Base-by-base conservation (phyloP, 2,888 invertebrate species). In the Leucophenga montana region DNA sequence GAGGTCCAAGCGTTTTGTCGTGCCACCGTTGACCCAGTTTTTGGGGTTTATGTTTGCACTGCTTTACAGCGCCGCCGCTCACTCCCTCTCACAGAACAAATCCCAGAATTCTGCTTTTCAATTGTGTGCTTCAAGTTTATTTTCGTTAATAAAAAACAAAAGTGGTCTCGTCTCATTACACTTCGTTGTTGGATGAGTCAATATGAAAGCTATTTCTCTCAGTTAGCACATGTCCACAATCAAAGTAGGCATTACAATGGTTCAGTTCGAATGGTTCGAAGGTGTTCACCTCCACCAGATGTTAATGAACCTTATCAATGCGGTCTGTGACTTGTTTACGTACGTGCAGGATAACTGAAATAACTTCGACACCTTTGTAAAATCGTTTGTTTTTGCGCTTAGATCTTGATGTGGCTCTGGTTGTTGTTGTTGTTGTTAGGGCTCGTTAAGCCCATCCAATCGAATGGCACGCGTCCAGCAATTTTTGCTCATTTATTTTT, bases 21-120 rank as follows among this genome's bases (percentile, higher is more conserved):
- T 75, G 75, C 73, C 48, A 68, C 61, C 62, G 68, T 62, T 75
- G 75, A 75, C 75, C 75, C 71, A 75, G 70, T 73, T 72, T 59
- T 70, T 46, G 4, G 44, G 16, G 13, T 44, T 39, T 61, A 16
- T 61, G 16, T 33, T 61, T 16, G 16, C 27, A 13, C 16, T 33
- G 14, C 6, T 18, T 16, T 13, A n/a, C 61, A 3, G 8, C 14
- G 9, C 9, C 44, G 39, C n/a, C 18, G 59, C 16, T 14, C 16
- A n/a, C n/a, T 33, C 59, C 33, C 39, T 18, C 39, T 11, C 6
- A 6, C 9, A 61, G 9, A 57, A 18, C 20, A 57, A 57, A 57
- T 57, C 31, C 14, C 57, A 57, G 53, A 31, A 31, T 9, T n/a
- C 22, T 57, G 16, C 27, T 39, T 61, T 27, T 56, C 27, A 56